Evolutionary conservation across 1,140 invertebrate genomes (phyloP).

Genomic region (Lepidotrigona ventralis): DNA sequence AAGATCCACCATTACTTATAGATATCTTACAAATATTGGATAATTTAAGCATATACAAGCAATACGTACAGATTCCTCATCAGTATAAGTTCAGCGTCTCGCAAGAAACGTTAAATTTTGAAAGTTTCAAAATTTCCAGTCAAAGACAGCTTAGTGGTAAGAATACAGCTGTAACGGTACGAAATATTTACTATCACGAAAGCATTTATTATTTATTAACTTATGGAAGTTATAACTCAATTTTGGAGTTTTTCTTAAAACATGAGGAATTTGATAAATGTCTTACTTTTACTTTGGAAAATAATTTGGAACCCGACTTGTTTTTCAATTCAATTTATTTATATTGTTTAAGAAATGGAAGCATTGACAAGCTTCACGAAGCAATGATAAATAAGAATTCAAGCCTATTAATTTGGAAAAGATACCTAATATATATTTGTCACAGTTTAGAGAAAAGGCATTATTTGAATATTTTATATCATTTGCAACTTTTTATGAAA

Average conservation of each 20-base stretch:
- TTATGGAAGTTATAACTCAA: constrained; percentile 85
- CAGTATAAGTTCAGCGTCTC: constrained; percentile 65
- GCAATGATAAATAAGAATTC: constrained; percentile 83
- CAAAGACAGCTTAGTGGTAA: constrained; percentile 70
- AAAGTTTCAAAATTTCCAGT: constrained; percentile 75
- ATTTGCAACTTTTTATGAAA: constrained; percentile 84
- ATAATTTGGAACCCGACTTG: constrained; percentile 83
- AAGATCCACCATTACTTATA: constrained; percentile 83
- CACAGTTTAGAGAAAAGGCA: constrained; percentile 84
- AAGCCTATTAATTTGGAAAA: constrained; percentile 84
- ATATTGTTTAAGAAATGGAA: constrained; percentile 83
- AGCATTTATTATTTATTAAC: constrained; percentile 86
- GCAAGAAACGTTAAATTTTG: constrained; percentile 77
- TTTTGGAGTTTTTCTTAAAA: constrained; percentile 86
- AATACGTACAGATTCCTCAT: constrained; percentile 66
- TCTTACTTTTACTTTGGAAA: constrained; percentile 83
- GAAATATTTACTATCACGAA: constrained; percentile 83
- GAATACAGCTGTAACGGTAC: constrained; percentile 14
- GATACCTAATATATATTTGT: constrained; percentile 85
- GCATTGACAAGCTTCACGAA: constrained; percentile 82
- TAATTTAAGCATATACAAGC: constrained; percentile 66
- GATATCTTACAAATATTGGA: constrained; percentile 87
- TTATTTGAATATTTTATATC: constrained; percentile 84
- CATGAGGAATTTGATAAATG: constrained; percentile 83
- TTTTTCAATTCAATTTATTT: constrained; percentile 87